These are phyloP conservation scores for Elaeidobius kamerunicus DNA, from an alignment of 2,888 invertebrate genomes.

Conservation along the genomic window DNA sequence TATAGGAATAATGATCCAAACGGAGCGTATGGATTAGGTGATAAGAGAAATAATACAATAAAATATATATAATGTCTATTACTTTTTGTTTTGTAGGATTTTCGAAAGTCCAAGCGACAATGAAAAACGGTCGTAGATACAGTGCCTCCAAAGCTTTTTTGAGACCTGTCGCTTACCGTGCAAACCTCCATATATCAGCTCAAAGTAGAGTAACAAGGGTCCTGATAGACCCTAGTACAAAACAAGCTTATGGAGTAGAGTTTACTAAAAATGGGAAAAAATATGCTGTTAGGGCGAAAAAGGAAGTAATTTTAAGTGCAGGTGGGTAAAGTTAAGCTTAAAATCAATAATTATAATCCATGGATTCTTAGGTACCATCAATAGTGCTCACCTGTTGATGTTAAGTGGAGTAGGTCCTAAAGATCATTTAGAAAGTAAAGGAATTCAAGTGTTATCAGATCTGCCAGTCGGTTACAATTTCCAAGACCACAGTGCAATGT, in stretches of 20 bases:
- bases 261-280: conserved; percentile 60
- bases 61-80: no score
- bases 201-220: conserved; percentile 66
- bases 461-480: conserved; percentile 77
- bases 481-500: conserved; percentile 76
- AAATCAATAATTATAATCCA: no score
- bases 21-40: conserved; percentile 50
- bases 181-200: conserved; percentile 69
- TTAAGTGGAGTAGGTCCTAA: conserved; percentile 77
- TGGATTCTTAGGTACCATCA: no score
- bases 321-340: no score
- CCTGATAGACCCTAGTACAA: conserved; percentile 60
- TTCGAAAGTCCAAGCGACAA: conserved; percentile 67
- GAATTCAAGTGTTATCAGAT: conserved; percentile 63
- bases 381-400: conserved; percentile 83
- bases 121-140: conserved; percentile 69
- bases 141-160: conserved; percentile 80
- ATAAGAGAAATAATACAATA: no score
- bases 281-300: conserved; percentile 55
- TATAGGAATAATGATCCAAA: conserved; percentile 71
- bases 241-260: conserved; percentile 64
- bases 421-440: conserved; percentile 57
- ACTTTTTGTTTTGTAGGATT: conserved; percentile 56
- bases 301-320: conserved; percentile 76
- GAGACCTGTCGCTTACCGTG: conserved; percentile 60